Evolutionary conservation across 1,140 invertebrate genomes (phyloP).

Genomic region (Piezodorus guildinii): DNA sequence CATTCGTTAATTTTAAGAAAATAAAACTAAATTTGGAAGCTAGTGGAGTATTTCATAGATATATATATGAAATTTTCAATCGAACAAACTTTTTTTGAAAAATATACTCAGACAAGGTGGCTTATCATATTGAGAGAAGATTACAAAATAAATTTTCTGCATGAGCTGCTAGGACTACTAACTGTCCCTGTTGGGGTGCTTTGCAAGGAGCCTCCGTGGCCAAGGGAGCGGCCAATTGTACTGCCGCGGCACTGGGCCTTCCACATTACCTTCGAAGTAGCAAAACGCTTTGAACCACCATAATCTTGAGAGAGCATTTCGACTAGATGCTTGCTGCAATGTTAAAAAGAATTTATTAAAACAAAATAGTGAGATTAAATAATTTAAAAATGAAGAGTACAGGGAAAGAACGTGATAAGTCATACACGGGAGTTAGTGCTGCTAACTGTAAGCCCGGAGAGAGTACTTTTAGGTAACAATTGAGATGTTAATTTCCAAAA

Average conservation of each 20-base stretch:
- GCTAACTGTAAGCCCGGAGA: too few species aligned
- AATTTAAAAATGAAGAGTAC: too few species aligned
- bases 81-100: neutral
- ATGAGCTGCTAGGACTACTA: conserved; percentile 34
- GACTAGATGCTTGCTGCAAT: conserved; percentile 46
- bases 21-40: conserved; percentile 12
- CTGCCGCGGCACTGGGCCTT: conserved; percentile 61
- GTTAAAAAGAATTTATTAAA: too few species aligned
- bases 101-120: neutral
- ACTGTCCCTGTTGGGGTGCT: conserved; percentile 47
- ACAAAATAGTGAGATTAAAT: too few species aligned
- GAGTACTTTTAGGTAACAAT: too few species aligned
- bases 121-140: too few species aligned
- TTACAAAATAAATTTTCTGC: neutral
- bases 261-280: conserved; percentile 77
- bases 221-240: conserved; percentile 78
- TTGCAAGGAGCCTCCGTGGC: conserved; percentile 53
- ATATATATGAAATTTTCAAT: too few species aligned
- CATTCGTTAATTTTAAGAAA: neutral
- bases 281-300: conserved; percentile 77
- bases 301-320: conserved; percentile 58
- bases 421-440: too few species aligned
- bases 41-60: neutral
- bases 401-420: too few species aligned
- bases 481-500: too few species aligned